These are phyloP conservation scores for Candidula unifasciata DNA, from an alignment of 2,888 invertebrate species.

Conservation along the genomic window DNA sequence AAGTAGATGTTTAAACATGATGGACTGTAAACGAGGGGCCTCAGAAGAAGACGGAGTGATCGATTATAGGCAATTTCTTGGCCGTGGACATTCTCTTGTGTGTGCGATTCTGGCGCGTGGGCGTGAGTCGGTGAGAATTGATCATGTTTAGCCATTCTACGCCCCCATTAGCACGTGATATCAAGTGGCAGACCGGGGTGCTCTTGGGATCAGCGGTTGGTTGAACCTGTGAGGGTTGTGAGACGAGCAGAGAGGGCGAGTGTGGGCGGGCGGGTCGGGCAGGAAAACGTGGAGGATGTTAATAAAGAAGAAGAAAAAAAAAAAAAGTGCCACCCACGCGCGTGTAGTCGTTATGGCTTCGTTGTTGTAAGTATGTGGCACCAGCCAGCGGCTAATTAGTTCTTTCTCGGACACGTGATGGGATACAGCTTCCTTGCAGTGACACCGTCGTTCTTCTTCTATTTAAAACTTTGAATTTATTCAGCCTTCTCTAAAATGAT, in stretches of 20 bases:
- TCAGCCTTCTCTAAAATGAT: too few relatives aligned
- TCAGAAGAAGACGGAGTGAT: not conserved
- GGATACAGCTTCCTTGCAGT: too few relatives aligned
- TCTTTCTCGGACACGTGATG: too few relatives aligned
- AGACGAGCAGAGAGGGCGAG: not conserved
- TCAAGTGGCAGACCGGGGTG: not conserved
- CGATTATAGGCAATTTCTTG: not conserved
- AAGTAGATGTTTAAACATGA: not conserved
- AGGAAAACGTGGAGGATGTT: not conserved
- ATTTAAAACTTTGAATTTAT: too few relatives aligned
- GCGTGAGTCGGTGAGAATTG: constrained; percentile 1
- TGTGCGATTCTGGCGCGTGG: not conserved
- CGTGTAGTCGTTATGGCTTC: not conserved
- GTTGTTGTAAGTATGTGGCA: not conserved
- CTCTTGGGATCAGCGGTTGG: constrained; percentile 9
- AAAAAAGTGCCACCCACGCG: not conserved
- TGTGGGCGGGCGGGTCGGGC: not conserved
- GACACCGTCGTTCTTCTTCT: too few relatives aligned
- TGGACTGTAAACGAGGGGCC: not conserved
- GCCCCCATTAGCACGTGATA: constrained; percentile 8
- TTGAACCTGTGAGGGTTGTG: not conserved
- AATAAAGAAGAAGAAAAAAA: not conserved
- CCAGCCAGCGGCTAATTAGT: too few relatives aligned
- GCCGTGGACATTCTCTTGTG: not conserved
- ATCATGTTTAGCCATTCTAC: constrained; percentile 1